Base-by-base conservation (phyloP, 2,797 vertebrate species). In the Nyctalus aviator region DNA sequence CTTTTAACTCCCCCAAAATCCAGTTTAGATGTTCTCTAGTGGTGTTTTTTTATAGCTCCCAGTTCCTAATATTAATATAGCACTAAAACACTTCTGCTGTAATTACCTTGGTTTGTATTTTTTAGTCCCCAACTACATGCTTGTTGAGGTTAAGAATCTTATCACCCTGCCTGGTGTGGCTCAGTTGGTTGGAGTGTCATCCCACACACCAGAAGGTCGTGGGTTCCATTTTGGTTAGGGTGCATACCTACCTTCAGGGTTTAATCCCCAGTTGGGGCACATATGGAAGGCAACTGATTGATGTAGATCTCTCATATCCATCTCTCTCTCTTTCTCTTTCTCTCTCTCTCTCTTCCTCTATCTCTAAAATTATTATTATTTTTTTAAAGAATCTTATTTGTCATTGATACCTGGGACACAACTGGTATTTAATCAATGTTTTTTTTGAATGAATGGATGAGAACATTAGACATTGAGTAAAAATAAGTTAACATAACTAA, bases 131-230 rank as follows among this genome's bases (percentile, higher is more conserved):
- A 32, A n/a, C 9, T 17, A 53, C 73, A 53, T 53, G 15, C 6
- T 66, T 76, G 7, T 53, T 53, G 64, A 93, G 53, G 59, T 76
- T 72, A 84, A 93, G 48, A 95, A 90, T 93, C 72, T 50, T 75
- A 15, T 84, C 17, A 18, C 64, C 64, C 64, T 32, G 64, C n/a
- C 64, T 32, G n/a, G 64, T 66, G 15, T 32, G 64, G n/a, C 64
- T 66, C 64, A 66, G n/a, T 66, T 66, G n/a, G 15, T 66, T 66
- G 15, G 64, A 18, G 64, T 17, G n/a, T 66, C 30, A 8, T 32
- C n/a, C 64, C n/a, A 32, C 3, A 3, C n/a, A 8, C 15, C n/a
- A 32, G 62, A n/a, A 66, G 15, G 17, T 32, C n/a, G 4, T 66
- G 64, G 15, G 15, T 32, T 66, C 64, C 17, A 32, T 66, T 66